phyloP scores from a whole-genome alignment of 2,797 vertebrate species.

The Malurus leucopterus region DNA sequence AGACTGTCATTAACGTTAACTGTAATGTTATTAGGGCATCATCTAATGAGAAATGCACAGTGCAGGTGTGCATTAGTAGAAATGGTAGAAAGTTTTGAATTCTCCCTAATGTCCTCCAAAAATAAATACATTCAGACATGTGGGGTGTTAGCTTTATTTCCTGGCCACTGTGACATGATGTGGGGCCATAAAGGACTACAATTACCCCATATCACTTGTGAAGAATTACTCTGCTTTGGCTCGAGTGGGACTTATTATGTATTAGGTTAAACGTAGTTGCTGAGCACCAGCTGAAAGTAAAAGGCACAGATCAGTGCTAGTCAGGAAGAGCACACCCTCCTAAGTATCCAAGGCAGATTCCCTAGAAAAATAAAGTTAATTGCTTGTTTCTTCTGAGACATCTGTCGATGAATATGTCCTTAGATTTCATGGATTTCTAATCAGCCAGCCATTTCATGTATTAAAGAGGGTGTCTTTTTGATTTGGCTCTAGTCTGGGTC shows the following conservation, averaged over 20 bases:
- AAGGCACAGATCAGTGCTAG: not conserved
- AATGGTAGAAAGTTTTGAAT: not conserved
- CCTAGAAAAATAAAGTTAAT: not conserved
- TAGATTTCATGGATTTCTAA: not conserved
- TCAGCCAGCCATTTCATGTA: not conserved
- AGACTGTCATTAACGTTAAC: not conserved
- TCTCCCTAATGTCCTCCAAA: not conserved
- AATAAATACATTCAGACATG: not conserved
- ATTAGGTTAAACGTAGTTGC: not conserved
- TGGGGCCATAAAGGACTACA: not conserved
- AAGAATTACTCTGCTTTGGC: not conserved
- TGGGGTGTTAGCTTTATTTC: not conserved
- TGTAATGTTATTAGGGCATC: not conserved
- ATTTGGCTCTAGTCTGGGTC: not conserved
- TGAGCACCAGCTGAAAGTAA: not conserved
- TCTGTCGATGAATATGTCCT: not conserved
- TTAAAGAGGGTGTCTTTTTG: not conserved
- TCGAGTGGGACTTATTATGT: not conserved
- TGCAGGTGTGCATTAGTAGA: not conserved
- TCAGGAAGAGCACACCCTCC: not conserved
- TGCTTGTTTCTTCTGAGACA: not conserved
- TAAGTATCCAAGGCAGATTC: not conserved
- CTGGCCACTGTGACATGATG: not conserved
- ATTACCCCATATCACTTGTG: rapidly evolving
- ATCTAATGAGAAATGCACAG: not conserved